Evolutionary conservation across 1,140 invertebrate species (phyloP), one percentile per base, ranked within the genome.

Genomic region (Lepidurus couesii): DNA sequence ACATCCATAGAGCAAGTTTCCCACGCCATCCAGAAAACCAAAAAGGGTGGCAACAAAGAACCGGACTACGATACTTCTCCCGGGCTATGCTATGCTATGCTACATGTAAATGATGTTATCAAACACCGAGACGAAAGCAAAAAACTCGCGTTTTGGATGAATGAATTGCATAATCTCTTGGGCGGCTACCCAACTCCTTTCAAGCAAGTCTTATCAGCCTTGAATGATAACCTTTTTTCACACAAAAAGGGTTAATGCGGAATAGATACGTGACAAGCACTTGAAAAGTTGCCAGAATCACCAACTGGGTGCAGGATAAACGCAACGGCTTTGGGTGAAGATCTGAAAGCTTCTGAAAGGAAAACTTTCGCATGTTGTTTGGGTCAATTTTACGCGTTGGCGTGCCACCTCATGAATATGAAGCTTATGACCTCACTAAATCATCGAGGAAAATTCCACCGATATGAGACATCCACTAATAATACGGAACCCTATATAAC

Each of bases 81-180:
- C 34, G 34, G 26, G 34, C 34, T 34, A 4, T 34, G n/a, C 21
- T 34, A 4, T 34, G n/a, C 21, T 47, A 65, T 65, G 16, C 21
- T 65, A 65, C 53, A 65, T 65, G 53, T 13, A 65, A 65, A 65
- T 65, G 53, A 65, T 65, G 53, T 65, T 65, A 65, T 65, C 53
- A 65, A 65, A 65, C 53, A n/a, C 53, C 21, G 6, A 65, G 16
- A 65, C 47, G 21, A 13, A 65, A 65, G 21, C 6, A 65, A 65
- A 65, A 65, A 16, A 16, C 16, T 7, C 6, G 13, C 53, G 53
- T 21, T 65, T 65, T 21, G 53, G 53, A 65, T 65, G 53, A 65
- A 65, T 65, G 53, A 65, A 65, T 65, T 65, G 53, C 53, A 65
- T 21, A 65, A 65, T 65, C 53, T 65, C 53, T 21, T 65, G 53